A percentile compares a stretch with the other conserved stretches of the same genome.
phyloP scores from a whole-genome alignment of 2,113 vertebrate species.

The Osmerus mordax region DNA sequence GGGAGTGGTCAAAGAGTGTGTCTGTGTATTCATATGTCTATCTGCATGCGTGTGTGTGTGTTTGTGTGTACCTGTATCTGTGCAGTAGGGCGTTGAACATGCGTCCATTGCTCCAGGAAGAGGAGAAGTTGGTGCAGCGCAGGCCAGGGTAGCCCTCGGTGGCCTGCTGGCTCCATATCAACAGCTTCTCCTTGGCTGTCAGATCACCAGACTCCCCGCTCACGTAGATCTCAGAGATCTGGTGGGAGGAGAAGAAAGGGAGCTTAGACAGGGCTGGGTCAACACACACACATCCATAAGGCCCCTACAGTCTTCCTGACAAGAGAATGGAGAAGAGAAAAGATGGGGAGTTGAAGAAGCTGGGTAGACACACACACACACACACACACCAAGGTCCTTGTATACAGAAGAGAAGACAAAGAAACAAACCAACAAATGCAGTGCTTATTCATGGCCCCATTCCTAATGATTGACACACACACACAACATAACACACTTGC shows the following conservation, averaged over 20 bases:
- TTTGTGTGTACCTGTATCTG: slow-evolving; percentile 82
- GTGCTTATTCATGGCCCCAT: no score
- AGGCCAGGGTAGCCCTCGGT: slow-evolving; percentile 87
- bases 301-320: no score
- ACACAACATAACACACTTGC: background rate
- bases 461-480: background rate
- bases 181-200: slow-evolving; percentile 97
- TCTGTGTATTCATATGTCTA: background rate
- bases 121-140: slow-evolving; percentile 96
- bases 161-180: slow-evolving; percentile 94
- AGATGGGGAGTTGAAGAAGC: background rate
- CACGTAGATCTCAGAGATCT: slow-evolving; percentile 99
- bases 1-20: background rate
- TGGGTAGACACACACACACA: background rate
- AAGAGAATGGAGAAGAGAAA: background rate
- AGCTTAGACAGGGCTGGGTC: background rate
- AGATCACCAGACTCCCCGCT: slow-evolving; percentile 93
- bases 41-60: background rate
- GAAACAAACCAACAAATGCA: background rate
- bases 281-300: background rate
- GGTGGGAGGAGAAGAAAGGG: slow-evolving; percentile 9
- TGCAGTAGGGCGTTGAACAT: slow-evolving; percentile 99
- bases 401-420: background rate
- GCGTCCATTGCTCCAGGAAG: slow-evolving; percentile 92
- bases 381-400: background rate